Conservation (phyloP, 2,113 vertebrate species). For the Caranx melampygus region DNA sequence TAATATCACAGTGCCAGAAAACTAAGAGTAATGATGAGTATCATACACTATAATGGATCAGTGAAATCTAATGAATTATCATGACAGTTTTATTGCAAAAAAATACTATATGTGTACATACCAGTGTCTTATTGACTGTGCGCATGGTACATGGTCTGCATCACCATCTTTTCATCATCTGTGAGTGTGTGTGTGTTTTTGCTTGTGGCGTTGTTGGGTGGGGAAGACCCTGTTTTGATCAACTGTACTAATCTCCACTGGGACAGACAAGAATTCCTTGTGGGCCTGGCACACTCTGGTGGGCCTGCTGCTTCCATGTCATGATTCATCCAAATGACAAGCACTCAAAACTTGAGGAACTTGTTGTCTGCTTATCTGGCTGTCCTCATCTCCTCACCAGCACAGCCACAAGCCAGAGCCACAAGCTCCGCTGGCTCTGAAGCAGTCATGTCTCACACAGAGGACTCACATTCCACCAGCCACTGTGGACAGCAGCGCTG, state of each 20-base stretch:
- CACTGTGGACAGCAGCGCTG: slow-evolving; percentile 67
- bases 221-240: slow-evolving; percentile 74
- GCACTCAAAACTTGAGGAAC: slow-evolving; percentile 24
- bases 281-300: slow-evolving; percentile 69
- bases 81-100: slow-evolving; percentile 62
- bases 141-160: slow-evolving; percentile 25
- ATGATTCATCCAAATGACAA: slow-evolving; percentile 71
- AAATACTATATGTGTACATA: slow-evolving; percentile 50
- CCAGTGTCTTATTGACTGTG: slow-evolving; percentile 38
- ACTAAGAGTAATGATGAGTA: slow-evolving; percentile 38
- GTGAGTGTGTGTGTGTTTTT: slow-evolving; percentile 12
- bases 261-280: slow-evolving; percentile 64
- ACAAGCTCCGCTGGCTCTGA: slow-evolving; percentile 54
- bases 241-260: slow-evolving; percentile 64
- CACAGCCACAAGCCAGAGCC: slow-evolving; percentile 54
- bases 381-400: slow-evolving; percentile 59
- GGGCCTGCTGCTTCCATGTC: slow-evolving; percentile 60
- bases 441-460: slow-evolving; percentile 77
- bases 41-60: slow-evolving; percentile 40
- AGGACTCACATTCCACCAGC: slow-evolving; percentile 79
- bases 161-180: slow-evolving; percentile 48
- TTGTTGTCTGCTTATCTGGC: slow-evolving; percentile 70
- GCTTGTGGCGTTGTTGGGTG: slow-evolving; percentile 50
- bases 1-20: slow-evolving; percentile 40
- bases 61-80: slow-evolving; percentile 41